phyloP scores from a whole-genome alignment of 2,113 vertebrate species.

The Neogobius melanostomus region DNA sequence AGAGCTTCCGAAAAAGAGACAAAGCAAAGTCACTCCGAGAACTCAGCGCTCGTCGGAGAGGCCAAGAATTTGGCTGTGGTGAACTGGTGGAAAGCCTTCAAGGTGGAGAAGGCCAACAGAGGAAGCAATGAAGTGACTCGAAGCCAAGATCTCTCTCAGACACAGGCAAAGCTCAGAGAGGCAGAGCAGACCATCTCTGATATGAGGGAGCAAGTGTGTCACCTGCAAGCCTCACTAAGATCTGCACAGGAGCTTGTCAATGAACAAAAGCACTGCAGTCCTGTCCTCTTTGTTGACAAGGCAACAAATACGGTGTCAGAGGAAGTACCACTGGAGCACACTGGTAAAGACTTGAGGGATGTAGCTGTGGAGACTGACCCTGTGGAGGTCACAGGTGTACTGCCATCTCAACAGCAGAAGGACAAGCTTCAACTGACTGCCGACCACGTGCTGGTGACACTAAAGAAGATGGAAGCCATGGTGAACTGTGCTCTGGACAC shows the following conservation, averaged over 20 bases:
- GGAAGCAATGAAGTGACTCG: conserved; percentile 21
- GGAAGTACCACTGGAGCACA: conserved; percentile 17
- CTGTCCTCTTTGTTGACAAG: conserved; percentile 34
- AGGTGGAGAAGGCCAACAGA: conserved; percentile 41
- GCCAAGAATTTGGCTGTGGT: conserved; percentile 62
- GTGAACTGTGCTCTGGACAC: conserved; percentile 58
- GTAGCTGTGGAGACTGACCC: conserved; percentile 52
- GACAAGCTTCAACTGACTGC: conserved; percentile 17
- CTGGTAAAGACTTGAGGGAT: conserved; percentile 55
- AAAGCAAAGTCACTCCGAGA: conserved; percentile 50
- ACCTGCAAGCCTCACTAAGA: conserved; percentile 59
- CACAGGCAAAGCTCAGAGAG: conserved; percentile 41
- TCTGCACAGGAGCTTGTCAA: conserved; percentile 39
- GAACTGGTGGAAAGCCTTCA: conserved; percentile 68
- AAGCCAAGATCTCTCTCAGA: conserved; percentile 37
- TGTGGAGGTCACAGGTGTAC: conserved; percentile 29
- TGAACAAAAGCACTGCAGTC: conserved; percentile 19
- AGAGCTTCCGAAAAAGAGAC: conserved; percentile 55
- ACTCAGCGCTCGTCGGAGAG: conserved; percentile 44
- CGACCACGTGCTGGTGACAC: conserved; percentile 54
- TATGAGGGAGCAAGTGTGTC: conserved; percentile 59
- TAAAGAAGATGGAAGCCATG: conserved; percentile 65
- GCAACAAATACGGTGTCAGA: conserved; percentile 45
- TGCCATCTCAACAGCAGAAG: conserved; percentile 24
- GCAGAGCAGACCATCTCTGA: conserved; percentile 56